Evolutionary conservation across 2,888 invertebrate species (phyloP).

Genomic region (Mythimna impura): DNA sequence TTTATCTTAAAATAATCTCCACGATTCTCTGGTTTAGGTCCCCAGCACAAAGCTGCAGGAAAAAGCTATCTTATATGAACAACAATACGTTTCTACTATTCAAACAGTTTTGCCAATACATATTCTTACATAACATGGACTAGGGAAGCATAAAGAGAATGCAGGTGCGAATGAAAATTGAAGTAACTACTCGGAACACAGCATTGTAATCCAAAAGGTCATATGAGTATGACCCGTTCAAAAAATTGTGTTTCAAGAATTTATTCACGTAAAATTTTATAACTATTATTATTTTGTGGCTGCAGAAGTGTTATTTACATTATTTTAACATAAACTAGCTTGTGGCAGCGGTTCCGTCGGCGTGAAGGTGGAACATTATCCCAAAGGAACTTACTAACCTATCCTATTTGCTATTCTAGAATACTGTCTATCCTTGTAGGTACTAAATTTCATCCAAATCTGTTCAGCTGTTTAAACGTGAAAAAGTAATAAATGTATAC

Average conservation of each 20-base stretch:
- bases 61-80: background rate
- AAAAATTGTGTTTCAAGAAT: background rate
- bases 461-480: too few relatives aligned
- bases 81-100: background rate
- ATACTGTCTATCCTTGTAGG: too few relatives aligned
- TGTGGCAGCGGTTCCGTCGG: too few relatives aligned
- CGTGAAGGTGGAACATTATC: too few relatives aligned
- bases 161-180: conserved; percentile 53
- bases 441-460: too few relatives aligned
- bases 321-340: background rate
- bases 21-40: background rate
- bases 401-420: too few relatives aligned
- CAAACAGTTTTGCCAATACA: background rate
- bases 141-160: conserved; percentile 4
- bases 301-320: background rate
- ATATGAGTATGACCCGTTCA: background rate
- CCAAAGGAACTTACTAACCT: too few relatives aligned
- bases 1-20: background rate
- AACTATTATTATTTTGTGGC: background rate
- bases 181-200: conserved; percentile 26
- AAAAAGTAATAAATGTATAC: too few relatives aligned
- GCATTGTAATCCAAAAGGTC: background rate
- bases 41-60: too few relatives aligned
- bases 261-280: too few relatives aligned
- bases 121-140: background rate